phyloP scores from a whole-genome alignment of 2,797 vertebrate genomes.

The Mergus octosetaceus region DNA sequence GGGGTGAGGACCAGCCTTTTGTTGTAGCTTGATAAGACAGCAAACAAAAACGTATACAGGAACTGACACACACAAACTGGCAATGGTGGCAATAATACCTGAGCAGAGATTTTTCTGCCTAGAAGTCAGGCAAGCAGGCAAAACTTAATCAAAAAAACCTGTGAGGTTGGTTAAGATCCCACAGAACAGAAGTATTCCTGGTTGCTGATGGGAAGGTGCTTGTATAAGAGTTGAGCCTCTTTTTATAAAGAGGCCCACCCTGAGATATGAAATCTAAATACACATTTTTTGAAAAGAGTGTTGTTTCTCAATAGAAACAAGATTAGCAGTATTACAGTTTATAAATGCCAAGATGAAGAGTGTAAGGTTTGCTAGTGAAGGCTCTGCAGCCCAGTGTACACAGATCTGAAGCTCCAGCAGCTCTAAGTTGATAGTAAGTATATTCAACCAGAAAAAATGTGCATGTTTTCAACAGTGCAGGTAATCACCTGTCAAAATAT shows the following conservation, averaged over 20 bases:
- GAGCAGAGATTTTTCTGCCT: background rate
- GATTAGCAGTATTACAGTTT: background rate
- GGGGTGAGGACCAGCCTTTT: background rate
- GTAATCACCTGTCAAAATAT: conserved; percentile 44
- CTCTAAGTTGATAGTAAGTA: background rate
- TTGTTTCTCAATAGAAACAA: background rate
- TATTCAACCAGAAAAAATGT: conserved; percentile 22
- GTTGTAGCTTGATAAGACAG: background rate
- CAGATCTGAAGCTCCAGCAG: background rate
- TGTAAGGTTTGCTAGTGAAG: background rate
- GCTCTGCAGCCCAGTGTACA: background rate
- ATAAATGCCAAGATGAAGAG: background rate
- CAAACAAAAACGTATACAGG: accelerated
- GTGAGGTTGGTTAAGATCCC: background rate
- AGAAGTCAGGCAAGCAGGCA: background rate
- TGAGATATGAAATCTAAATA: background rate
- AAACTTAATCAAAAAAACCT: background rate
- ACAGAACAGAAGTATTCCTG: background rate
- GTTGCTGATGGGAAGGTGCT: background rate
- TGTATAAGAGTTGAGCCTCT: background rate
- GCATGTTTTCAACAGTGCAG: conserved; percentile 20
- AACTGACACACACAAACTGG: background rate
- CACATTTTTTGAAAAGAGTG: background rate
- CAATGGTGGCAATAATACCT: background rate
- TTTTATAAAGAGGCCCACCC: background rate